These are phyloP conservation scores for Heteromyza rotundicornis DNA, from an alignment of 2,888 invertebrate species.

Conservation along the genomic window DNA sequence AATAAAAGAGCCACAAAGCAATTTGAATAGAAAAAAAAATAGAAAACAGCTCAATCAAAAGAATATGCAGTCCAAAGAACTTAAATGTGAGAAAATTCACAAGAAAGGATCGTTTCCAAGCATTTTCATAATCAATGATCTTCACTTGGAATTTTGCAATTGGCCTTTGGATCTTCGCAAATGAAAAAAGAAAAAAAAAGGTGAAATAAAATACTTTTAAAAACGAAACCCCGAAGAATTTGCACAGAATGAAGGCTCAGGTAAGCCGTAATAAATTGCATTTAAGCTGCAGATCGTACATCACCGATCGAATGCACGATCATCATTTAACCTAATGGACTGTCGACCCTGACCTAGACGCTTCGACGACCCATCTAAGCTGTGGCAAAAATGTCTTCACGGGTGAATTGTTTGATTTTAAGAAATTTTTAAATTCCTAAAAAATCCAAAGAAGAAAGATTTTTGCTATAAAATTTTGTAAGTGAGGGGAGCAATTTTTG, in stretches of 20 bases:
- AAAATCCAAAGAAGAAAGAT: too few species aligned
- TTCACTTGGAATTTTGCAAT: too few species aligned
- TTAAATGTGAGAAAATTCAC: conserved; percentile 37
- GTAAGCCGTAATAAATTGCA: conserved; percentile 16
- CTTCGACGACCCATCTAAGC: conserved; percentile 41
- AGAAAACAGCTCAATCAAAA: conserved; percentile 40
- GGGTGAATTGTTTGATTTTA: conserved; percentile 38
- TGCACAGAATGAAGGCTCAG: not conserved
- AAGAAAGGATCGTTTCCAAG: conserved; percentile 20
- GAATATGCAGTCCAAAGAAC: conserved; percentile 32
- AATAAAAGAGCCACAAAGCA: too few species aligned
- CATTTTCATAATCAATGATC: conserved; percentile 17
- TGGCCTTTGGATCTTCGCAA: too few species aligned
- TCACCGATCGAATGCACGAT: conserved; percentile 45
- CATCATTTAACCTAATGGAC: conserved; percentile 60
- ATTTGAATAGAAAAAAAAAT: conserved; percentile 24
- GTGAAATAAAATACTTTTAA: too few species aligned
- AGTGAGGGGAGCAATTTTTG: too few species aligned
- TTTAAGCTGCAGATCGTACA: conserved; percentile 19
- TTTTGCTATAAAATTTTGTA: too few species aligned
- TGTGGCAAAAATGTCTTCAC: conserved; percentile 51
- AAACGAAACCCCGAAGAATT: conserved; percentile 5
- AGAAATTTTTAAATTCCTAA: conserved; percentile 35
- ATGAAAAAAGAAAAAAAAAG: too few species aligned
- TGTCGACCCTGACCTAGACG: conserved; percentile 53